Base-by-base conservation (phyloP, 2,888 invertebrate genomes). In the Thereva nobilitata region DNA sequence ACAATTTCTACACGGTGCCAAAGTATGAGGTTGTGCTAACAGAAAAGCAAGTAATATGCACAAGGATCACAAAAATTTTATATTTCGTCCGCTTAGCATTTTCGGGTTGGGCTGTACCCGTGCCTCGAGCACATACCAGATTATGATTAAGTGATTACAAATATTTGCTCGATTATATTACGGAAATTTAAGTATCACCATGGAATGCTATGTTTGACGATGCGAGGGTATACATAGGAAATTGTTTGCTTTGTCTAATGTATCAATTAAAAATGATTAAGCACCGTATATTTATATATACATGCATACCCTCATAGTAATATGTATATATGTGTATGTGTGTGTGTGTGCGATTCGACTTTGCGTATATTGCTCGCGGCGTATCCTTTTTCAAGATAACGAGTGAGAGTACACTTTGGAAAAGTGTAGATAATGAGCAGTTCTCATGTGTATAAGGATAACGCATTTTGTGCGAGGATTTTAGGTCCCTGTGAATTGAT, bases 201-300 rank as follows among this genome's bases (percentile, higher is more conserved):
- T 49, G 40, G 23, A 50, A 50, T 50, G 23, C 59, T 49, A 49
- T 8, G 59, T 59, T 23, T 38, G 10, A 4, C 59, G 54, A 49
- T 38, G 47, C 50, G 54, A n/a, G 59, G 44, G 34, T 54, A 59
- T n/a, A 42, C 52, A 67, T 41, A 70, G 67, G 68, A 63, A 56
- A 52, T 69, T 72, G 72, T 72, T 72, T 72, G 65, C 64, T 34
- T 61, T 71, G 75, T 79, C 79, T 79, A 79, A 80, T 80, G 80
- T 79, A 80, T 79, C 80, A 79, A 79, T 79, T 79, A 79, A 79
- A 79, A 79, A 79, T 79, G 78, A 79, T 79, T 80, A 79, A 79
- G 77, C 23, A 23, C 23, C 23, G 23, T 23, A 23, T 23, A 23
- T 23, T 23, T 23, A 23, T 23, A 23, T 23, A 23, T 23, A 23